phyloP scores from a whole-genome alignment of 2,797 vertebrate species.

The Amazona finschi region DNA sequence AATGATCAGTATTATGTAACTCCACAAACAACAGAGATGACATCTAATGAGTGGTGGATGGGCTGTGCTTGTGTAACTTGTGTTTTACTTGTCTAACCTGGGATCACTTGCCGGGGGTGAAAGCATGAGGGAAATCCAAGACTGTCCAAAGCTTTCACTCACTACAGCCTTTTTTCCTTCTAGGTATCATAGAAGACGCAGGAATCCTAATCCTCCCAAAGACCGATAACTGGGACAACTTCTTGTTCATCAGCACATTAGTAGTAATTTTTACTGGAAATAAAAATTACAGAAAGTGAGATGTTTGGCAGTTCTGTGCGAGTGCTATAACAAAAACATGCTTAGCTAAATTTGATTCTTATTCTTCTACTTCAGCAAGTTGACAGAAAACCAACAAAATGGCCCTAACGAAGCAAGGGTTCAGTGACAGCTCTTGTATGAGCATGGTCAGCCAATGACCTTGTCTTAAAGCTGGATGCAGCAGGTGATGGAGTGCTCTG shows the following conservation, averaged over 20 bases:
- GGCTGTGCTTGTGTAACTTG: neutral
- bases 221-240: slow-evolving; percentile 78
- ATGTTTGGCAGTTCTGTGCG: neutral
- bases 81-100: neutral
- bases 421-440: rapidly evolving
- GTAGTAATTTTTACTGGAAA: slow-evolving; percentile 23
- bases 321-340: neutral
- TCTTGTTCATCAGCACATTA: neutral
- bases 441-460: neutral
- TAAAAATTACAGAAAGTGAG: neutral
- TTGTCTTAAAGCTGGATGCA: neutral
- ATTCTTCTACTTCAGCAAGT: neutral
- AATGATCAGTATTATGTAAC: neutral
- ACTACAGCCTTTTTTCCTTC: slow-evolving; percentile 18
- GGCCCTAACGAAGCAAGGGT: neutral
- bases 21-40: neutral
- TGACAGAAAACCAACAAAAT: neutral
- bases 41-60: neutral
- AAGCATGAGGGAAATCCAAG: neutral
- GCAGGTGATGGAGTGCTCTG: neutral
- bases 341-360: neutral
- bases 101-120: neutral
- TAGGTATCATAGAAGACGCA: slow-evolving; percentile 88
- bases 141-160: neutral
- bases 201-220: slow-evolving; percentile 83